Evolutionary conservation across 2,113 vertebrate genomes (phyloP).

Genomic region (Cochlearius cochlearius): DNA sequence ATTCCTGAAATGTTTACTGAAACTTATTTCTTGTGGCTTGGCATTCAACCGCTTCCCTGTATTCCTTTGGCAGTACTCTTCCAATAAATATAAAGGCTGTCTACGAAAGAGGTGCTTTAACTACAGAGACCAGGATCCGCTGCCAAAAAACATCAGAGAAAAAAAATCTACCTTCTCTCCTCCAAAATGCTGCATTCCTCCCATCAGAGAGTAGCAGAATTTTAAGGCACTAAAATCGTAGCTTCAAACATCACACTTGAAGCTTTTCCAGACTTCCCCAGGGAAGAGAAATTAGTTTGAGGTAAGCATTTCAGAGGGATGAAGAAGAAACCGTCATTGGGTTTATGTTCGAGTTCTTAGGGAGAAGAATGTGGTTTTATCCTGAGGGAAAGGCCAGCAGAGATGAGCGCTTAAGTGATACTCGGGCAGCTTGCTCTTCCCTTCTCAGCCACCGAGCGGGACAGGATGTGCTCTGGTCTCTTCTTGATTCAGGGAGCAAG

Average conservation of each 20-base stretch:
- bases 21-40: neutral
- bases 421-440: neutral
- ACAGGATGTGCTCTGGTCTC: neutral
- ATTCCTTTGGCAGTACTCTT: neutral
- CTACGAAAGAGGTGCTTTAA: neutral
- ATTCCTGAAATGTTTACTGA: neutral
- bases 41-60: neutral
- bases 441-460: neutral
- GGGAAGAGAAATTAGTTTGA: neutral
- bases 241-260: neutral
- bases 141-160: neutral
- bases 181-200: neutral
- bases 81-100: neutral
- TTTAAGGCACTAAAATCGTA: neutral
- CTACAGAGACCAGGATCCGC: neutral
- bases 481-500: neutral
- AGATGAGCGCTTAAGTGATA: neutral
- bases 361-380: neutral
- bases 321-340: neutral
- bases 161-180: neutral
- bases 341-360: neutral
- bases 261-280: neutral
- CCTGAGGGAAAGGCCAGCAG: neutral
- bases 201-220: neutral
- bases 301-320: neutral